Percentiles rank a stretch among this genome's conserved stretches.
Evolutionary conservation across 2,797 vertebrate species (phyloP).

Genomic region (Takifugu ocellatus): DNA sequence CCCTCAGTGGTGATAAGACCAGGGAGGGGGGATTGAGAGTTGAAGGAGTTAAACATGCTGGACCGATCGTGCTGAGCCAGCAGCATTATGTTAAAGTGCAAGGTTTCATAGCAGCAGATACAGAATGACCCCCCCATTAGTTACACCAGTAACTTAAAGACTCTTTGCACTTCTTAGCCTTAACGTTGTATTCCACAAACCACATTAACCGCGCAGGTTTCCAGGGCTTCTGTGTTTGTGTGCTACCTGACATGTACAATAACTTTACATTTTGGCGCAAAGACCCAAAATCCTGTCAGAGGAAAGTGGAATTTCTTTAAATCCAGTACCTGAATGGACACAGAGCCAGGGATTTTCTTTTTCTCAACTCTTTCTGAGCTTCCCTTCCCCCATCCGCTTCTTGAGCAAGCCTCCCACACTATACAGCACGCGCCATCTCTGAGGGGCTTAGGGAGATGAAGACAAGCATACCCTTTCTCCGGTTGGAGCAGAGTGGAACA

Average conservation of each 20-base stretch:
- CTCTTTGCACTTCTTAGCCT: conserved; percentile 64
- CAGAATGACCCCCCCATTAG: conserved; percentile 81
- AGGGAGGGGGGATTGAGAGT: conserved; percentile 66
- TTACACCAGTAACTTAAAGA: conserved; percentile 74
- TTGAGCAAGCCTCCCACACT: conserved; percentile 60
- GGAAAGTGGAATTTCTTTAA: conserved; percentile 12
- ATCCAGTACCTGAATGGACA: conserved; percentile 31
- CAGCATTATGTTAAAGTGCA: conserved; percentile 77
- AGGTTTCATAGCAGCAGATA: conserved; percentile 80
- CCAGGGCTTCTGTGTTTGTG: conserved; percentile 7
- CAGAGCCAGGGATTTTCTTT: conserved; percentile 42
- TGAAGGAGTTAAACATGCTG: conserved; percentile 75
- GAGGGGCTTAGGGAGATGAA: conserved; percentile 59
- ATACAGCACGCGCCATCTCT: conserved; percentile 54
- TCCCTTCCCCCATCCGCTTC: conserved; percentile 13
- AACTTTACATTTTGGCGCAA: conserved; percentile 5
- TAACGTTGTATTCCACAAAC: conserved; percentile 56
- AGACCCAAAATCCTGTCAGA: neutral
- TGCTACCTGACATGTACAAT: conserved; percentile 11
- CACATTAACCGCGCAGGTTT: conserved; percentile 34
- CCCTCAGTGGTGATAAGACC: conserved; percentile 33
- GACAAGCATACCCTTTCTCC: conserved; percentile 57
- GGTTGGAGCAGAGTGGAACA: conserved; percentile 48
- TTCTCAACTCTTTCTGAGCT: conserved; percentile 24
- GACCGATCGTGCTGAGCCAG: conserved; percentile 78